Evolutionary conservation across 1,140 invertebrate species (phyloP).

Genomic region (Notospermus geniculatus): DNA sequence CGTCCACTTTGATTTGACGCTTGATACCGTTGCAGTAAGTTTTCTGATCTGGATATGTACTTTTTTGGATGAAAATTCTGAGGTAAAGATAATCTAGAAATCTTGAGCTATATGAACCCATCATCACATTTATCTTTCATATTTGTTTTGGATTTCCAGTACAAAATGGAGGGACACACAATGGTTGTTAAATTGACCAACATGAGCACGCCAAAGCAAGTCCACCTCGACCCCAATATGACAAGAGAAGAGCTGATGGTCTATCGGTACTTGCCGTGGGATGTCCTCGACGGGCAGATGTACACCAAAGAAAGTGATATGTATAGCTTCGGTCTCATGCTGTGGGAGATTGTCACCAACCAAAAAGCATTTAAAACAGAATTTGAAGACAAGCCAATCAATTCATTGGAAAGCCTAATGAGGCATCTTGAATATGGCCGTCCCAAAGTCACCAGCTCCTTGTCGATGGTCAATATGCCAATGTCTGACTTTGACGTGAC

Average conservation of each 20-base stretch:
- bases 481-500: too few species aligned
- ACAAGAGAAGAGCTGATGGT: not conserved
- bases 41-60: too few species aligned
- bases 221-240: conserved; percentile 6
- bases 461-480: too few species aligned
- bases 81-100: not conserved
- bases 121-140: not conserved
- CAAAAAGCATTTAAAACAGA: not conserved
- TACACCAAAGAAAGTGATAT: conserved; percentile 10
- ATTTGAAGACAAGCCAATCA: not conserved
- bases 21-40: conserved; percentile 10
- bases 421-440: too few species aligned
- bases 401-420: too few species aligned
- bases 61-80: too few species aligned
- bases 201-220: conserved; percentile 5
- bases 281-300: not conserved
- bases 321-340: conserved; percentile 8
- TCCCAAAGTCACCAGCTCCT: too few species aligned
- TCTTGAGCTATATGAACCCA: not conserved
- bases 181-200: conserved; percentile 9
- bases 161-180: not conserved
- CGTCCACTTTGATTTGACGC: conserved; percentile 10
- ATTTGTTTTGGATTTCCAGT: not conserved
- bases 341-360: conserved; percentile 9
- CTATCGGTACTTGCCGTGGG: not conserved